These are phyloP conservation scores for Kryptolebias marmoratus DNA, from an alignment of 2,113 vertebrate species.

Conservation along the genomic window DNA sequence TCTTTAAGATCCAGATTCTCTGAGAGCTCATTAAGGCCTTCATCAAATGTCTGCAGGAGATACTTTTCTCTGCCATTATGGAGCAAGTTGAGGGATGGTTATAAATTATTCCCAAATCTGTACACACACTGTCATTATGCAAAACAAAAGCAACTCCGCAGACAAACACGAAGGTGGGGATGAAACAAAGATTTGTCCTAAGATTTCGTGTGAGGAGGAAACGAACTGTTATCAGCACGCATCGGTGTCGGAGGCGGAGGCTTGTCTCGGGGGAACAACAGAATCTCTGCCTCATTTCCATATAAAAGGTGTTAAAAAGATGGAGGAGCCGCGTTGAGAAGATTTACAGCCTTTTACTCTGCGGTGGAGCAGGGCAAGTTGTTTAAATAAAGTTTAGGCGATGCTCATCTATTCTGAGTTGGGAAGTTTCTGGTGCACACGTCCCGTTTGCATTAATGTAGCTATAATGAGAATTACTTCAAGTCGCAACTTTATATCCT, in stretches of 20 bases:
- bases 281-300: constrained; percentile 27
- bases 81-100: not conserved
- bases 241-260: not conserved
- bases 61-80: not conserved
- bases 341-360: not conserved
- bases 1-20: not conserved
- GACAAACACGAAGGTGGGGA: constrained; percentile 4
- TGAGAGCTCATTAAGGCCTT: not conserved
- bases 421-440: not conserved
- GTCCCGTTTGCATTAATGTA: not conserved
- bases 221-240: constrained; percentile 24
- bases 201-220: constrained; percentile 11
- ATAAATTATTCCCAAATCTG: constrained; percentile 2
- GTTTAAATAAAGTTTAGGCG: not conserved
- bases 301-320: constrained; percentile 19
- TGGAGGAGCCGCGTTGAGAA: not conserved
- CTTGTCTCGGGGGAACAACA: constrained; percentile 6
- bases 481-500: too few relatives aligned
- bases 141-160: constrained; percentile 17
- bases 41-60: not conserved
- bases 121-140: constrained; percentile 23
- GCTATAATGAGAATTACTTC: too few relatives aligned
- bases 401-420: not conserved
- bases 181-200: constrained; percentile 20
- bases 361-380: not conserved